Percentiles rank a stretch among this genome's conserved stretches.
Evolutionary conservation across 2,888 invertebrate genomes (phyloP).

Genomic region (Punctoribates punctum): DNA sequence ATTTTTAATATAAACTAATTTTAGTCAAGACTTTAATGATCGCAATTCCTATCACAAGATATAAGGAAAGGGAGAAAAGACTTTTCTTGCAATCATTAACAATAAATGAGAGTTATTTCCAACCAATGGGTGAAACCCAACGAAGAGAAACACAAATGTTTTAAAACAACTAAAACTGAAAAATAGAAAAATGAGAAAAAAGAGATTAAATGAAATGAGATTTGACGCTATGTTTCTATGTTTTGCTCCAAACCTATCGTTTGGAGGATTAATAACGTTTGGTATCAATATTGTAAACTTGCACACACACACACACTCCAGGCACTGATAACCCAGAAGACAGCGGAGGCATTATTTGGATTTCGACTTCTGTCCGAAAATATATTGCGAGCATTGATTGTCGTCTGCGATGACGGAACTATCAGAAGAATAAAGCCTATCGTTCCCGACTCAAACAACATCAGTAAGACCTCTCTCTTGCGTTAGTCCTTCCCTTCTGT

Average conservation of each 20-base stretch:
- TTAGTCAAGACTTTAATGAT: conserved; percentile 17
- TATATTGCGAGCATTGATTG: conserved; percentile 45
- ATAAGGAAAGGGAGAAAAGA: not conserved
- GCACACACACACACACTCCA: conserved; percentile 5
- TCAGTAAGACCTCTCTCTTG: conserved; percentile 9
- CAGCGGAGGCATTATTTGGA: conserved; percentile 45
- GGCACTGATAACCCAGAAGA: conserved; percentile 46
- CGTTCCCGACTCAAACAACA: conserved; percentile 36
- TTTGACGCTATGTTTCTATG: conserved; percentile 9
- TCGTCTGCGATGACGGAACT: conserved; percentile 41
- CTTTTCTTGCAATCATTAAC: conserved; percentile 3
- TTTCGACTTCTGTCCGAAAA: conserved; percentile 45
- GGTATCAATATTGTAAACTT: conserved; percentile 2
- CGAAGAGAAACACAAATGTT: not conserved
- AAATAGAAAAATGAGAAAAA: not conserved
- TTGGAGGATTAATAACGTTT: not conserved
- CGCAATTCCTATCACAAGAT: not conserved
- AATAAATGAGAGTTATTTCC: not conserved
- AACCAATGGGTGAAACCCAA: not conserved
- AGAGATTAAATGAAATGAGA: conserved; percentile 24
- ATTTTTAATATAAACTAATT: conserved; percentile 35
- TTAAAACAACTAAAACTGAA: not conserved
- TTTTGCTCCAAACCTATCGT: conserved; percentile 18
- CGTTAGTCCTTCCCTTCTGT: not conserved
- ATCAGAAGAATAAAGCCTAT: conserved; percentile 37